Conservation (phyloP, 2,888 invertebrate species). For the Fragum fragum region DNA sequence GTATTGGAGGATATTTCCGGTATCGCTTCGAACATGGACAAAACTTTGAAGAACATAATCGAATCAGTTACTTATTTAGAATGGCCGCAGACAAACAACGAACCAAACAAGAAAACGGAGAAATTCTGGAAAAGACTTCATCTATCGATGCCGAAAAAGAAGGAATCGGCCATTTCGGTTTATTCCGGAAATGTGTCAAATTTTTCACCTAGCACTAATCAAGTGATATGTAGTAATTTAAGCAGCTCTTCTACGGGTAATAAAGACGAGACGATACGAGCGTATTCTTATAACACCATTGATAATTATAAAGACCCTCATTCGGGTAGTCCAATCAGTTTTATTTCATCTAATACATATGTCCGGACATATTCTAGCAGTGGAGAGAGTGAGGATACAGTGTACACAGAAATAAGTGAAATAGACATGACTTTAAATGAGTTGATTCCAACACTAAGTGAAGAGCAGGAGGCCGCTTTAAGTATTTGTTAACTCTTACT, state of each 20-base stretch:
- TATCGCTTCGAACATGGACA: conserved; percentile 67
- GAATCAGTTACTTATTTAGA: conserved; percentile 75
- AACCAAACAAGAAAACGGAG: conserved; percentile 51
- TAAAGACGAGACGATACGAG: background rate
- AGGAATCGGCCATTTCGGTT: conserved; percentile 14
- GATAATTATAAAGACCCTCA: background rate
- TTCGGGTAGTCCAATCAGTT: background rate
- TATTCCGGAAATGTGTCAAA: background rate
- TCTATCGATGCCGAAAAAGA: conserved; percentile 78
- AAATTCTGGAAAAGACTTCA: conserved; percentile 78
- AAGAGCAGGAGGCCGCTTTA: conserved; percentile 26
- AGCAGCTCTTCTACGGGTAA: background rate
- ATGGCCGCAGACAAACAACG: conserved; percentile 67
- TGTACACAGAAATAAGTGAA: conserved; percentile 37
- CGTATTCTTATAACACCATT: background rate
- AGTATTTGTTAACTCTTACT: background rate
- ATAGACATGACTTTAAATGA: conserved; percentile 23
- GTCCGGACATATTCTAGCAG: background rate
- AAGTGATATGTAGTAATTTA: background rate
- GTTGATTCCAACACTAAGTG: conserved; percentile 33
- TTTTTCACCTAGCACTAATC: background rate
- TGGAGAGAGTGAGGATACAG: background rate
- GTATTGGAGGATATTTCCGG: conserved; percentile 72
- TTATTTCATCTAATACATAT: background rate
- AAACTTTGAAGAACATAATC: conserved; percentile 72